Conservation (phyloP, 2,797 vertebrate species). For the Tachyglossus aculeatus region DNA sequence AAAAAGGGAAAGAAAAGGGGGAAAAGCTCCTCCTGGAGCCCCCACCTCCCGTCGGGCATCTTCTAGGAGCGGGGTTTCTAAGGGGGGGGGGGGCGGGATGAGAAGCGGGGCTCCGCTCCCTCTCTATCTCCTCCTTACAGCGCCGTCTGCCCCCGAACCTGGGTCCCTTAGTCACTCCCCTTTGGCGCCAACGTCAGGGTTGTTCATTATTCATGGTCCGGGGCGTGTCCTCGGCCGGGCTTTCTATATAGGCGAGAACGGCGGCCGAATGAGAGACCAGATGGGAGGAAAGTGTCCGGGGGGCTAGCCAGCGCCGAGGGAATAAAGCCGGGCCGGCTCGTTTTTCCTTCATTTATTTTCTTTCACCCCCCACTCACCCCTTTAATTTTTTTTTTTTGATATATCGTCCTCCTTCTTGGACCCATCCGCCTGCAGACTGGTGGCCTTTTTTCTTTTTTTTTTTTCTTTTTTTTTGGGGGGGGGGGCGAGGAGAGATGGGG, state of each 20-base stretch:
- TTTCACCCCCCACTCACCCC: accelerated
- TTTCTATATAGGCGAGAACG: constrained; percentile 84
- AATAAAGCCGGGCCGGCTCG: constrained; percentile 20
- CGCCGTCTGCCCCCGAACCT: constrained; percentile 4
- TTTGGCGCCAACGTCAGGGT: not conserved
- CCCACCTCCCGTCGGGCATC: not conserved
- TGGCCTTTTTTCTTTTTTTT: not conserved
- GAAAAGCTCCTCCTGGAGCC: not conserved
- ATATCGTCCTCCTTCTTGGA: too few relatives aligned
- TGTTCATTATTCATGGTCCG: constrained; percentile 57
- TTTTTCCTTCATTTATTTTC: not conserved
- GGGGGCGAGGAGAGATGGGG: not conserved
- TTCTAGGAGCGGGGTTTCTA: not conserved
- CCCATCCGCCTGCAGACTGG: too few relatives aligned
- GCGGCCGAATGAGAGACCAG: constrained; percentile 68
- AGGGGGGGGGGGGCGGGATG: too few relatives aligned
- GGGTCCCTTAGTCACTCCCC: not conserved
- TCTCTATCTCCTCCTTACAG: not conserved
- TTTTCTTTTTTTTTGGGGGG: not conserved
- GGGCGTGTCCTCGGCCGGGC: constrained; percentile 67
- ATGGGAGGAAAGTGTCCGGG: constrained; percentile 66
- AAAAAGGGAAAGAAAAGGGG: not conserved
- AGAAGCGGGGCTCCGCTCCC: not conserved
- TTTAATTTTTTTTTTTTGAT: not conserved
- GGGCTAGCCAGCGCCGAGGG: not conserved